phyloP scores from a whole-genome alignment of 2,113 vertebrate species.

The Colinus virginianus region DNA sequence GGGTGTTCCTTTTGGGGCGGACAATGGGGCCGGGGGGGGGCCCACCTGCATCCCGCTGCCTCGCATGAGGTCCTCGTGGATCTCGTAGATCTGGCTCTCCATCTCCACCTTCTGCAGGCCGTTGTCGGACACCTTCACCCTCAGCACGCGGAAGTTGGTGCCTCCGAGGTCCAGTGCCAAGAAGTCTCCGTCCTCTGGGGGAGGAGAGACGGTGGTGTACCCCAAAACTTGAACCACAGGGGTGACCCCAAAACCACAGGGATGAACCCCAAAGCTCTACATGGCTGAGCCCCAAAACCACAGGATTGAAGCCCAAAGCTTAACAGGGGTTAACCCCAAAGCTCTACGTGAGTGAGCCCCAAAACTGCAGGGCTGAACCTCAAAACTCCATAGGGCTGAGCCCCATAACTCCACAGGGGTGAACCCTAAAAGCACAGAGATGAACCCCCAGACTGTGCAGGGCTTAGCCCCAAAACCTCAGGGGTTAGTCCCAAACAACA shows the following conservation, averaged over 20 bases:
- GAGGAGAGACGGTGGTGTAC: accelerated
- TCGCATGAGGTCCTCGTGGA: constrained; percentile 92
- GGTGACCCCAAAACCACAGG: no score
- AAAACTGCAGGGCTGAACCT: no score
- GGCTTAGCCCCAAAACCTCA: no score
- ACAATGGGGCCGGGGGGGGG: accelerated
- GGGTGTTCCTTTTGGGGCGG: not conserved
- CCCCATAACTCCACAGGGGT: no score
- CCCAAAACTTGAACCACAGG: not conserved
- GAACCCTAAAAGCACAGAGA: no score
- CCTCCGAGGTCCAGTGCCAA: constrained; percentile 93
- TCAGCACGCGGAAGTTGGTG: constrained; percentile 91
- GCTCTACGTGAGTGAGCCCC: no score
- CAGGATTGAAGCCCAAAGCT: no score
- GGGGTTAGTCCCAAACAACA: no score
- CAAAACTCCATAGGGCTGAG: not conserved
- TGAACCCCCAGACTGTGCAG: no score
- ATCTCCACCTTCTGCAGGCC: constrained; percentile 93
- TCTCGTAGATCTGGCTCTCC: constrained; percentile 93
- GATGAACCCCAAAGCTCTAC: no score
- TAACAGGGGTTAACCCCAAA: no score
- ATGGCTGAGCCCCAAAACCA: no score
- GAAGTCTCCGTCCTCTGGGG: constrained; percentile 92
- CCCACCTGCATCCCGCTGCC: constrained; percentile 88
- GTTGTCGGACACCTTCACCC: constrained; percentile 88